phyloP scores from a whole-genome alignment of 2,797 vertebrate genomes.

The Ptychobarbus kaznakovi region DNA sequence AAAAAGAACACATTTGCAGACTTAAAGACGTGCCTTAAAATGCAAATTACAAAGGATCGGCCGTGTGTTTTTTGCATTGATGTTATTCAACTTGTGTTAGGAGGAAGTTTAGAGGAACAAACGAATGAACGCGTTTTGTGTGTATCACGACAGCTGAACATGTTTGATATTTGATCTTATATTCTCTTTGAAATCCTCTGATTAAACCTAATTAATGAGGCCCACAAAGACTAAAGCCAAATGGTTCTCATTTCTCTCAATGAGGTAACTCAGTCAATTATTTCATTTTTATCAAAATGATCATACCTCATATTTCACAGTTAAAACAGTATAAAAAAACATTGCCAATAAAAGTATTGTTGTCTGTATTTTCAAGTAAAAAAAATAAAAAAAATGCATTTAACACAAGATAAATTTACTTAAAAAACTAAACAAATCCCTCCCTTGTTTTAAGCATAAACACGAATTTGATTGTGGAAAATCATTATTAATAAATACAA shows the following conservation, averaged over 20 bases:
- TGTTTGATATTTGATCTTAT: conserved; percentile 59
- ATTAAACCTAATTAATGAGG: conserved; percentile 73
- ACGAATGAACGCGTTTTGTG: conserved; percentile 56
- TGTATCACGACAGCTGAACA: conserved; percentile 57
- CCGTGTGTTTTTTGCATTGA: conserved; percentile 64
- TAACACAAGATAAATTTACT: background rate
- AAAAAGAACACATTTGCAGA: conserved; percentile 59
- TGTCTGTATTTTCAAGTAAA: background rate
- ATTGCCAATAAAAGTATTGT: background rate
- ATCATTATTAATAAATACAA: background rate
- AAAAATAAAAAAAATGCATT: no score
- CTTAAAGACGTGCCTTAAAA: conserved; percentile 59
- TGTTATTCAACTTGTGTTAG: conserved; percentile 55
- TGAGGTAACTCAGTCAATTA: conserved; percentile 35
- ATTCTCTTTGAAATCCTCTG: conserved; percentile 73
- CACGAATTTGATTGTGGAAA: background rate
- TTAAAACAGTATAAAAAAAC: background rate
- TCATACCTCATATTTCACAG: background rate
- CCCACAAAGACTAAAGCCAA: conserved; percentile 65
- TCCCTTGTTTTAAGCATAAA: background rate
- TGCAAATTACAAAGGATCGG: conserved; percentile 65
- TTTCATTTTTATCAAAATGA: conserved; percentile 15
- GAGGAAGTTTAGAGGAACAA: conserved; percentile 74
- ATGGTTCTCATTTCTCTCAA: conserved; percentile 43
- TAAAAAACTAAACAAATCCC: no score